Percentiles rank a stretch among this genome's conserved stretches.
These are phyloP conservation scores for Chionis minor DNA, from an alignment of 2,113 vertebrate genomes.

Conservation along the genomic window DNA sequence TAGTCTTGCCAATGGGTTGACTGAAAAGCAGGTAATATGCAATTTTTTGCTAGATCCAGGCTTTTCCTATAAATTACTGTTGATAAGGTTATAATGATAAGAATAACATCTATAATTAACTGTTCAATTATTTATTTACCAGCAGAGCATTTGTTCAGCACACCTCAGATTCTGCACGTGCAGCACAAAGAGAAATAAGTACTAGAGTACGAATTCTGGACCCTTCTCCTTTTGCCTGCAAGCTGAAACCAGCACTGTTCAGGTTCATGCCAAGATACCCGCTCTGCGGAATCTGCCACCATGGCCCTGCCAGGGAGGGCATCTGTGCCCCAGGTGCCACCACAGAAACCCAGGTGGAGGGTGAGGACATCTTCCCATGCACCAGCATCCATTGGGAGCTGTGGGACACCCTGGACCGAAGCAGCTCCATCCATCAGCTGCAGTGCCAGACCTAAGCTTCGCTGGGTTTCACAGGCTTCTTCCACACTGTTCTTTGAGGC, in stretches of 20 bases:
- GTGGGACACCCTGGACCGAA: accelerated
- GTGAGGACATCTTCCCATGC: accelerated
- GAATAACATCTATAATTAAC: neutral
- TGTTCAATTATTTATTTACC: neutral
- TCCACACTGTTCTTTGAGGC: neutral
- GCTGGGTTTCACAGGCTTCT: neutral
- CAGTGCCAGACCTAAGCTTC: neutral
- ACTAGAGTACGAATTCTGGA: neutral
- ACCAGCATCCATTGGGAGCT: accelerated
- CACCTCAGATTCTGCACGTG: neutral
- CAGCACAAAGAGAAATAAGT: neutral
- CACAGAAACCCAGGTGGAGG: neutral
- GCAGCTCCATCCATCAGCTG: neutral
- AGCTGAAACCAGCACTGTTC: neutral
- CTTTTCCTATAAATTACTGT: neutral
- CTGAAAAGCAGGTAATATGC: neutral
- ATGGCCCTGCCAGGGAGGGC: accelerated
- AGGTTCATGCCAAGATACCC: neutral
- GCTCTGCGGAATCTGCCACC: neutral
- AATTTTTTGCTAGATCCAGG: neutral
- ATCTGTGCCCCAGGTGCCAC: neutral
- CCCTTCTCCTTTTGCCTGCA: neutral
- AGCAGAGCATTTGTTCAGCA: neutral
- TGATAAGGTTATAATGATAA: neutral
- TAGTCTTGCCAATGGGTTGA: neutral